A percentile compares a stretch with the other conserved stretches of the same genome.
These are phyloP conservation scores for Platichthys flesus DNA, from an alignment of 2,113 vertebrate genomes.

Conservation along the genomic window DNA sequence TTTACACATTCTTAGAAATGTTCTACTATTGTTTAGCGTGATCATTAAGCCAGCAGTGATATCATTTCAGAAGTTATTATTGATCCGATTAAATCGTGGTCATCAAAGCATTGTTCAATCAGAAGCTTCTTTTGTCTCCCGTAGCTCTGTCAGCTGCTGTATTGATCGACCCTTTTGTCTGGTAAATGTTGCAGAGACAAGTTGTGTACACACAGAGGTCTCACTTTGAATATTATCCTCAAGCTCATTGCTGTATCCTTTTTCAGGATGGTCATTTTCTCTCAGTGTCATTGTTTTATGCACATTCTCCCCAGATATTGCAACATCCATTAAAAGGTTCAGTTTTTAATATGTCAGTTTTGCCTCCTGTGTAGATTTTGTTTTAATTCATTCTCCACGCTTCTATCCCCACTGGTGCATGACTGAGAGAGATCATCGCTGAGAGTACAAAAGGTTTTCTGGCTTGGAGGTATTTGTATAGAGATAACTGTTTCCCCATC, in stretches of 20 bases:
- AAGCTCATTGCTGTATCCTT: neutral
- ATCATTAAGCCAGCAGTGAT: conserved; percentile 35
- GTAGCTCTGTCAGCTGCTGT: conserved; percentile 1
- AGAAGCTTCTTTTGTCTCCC: conserved; percentile 4
- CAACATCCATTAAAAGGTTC: conserved; percentile 30
- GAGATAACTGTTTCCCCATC: conserved; percentile 43
- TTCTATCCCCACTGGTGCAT: conserved; percentile 50
- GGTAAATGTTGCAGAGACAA: conserved; percentile 13
- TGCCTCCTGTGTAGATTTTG: conserved; percentile 48
- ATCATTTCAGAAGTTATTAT: neutral
- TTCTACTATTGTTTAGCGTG: conserved; percentile 34
- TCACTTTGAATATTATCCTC: conserved; percentile 7
- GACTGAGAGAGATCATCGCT: conserved; percentile 34
- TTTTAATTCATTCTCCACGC: conserved; percentile 57
- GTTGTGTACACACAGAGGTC: conserved; percentile 21
- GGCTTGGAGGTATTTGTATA: conserved; percentile 61
- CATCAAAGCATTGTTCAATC: conserved; percentile 27
- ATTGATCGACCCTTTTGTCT: neutral
- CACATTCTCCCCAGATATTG: conserved; percentile 29
- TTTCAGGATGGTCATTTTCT: conserved; percentile 39
- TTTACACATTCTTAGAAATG: conserved; percentile 30
- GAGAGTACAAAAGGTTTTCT: conserved; percentile 43
- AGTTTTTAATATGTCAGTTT: conserved; percentile 54
- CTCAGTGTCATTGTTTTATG: conserved; percentile 34
- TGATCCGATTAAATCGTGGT: conserved; percentile 18